phyloP scores from a whole-genome alignment of 2,113 vertebrate species.

The Grallaria varia region DNA sequence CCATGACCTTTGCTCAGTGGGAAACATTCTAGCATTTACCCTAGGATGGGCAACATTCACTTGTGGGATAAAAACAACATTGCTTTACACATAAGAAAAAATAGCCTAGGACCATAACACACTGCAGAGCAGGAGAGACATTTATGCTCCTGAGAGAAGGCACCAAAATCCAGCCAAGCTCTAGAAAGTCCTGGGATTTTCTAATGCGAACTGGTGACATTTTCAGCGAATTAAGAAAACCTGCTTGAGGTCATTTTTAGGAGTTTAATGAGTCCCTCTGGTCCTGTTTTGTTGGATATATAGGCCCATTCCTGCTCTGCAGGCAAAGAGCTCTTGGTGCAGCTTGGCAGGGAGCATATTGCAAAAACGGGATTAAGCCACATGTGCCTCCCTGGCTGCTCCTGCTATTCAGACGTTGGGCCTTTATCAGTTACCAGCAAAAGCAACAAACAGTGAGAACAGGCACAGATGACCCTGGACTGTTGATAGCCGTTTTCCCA shows the following conservation, averaged over 20 bases:
- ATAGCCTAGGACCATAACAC: neutral
- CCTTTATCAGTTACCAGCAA: constrained; percentile 34
- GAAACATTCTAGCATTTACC: neutral
- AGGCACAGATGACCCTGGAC: constrained; percentile 16
- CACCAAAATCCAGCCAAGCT: neutral
- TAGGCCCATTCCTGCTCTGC: neutral
- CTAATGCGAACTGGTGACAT: neutral
- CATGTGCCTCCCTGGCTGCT: neutral
- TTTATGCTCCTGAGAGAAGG: neutral
- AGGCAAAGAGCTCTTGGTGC: neutral
- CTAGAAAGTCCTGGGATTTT: neutral
- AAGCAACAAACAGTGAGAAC: neutral
- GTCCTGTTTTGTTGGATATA: neutral
- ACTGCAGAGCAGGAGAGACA: neutral
- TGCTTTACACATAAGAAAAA: neutral
- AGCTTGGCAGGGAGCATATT: neutral
- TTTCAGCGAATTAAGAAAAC: neutral
- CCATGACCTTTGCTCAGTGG: accelerated
- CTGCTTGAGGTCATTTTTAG: neutral
- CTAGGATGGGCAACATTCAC: neutral
- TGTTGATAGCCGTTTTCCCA: neutral
- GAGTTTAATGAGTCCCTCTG: neutral
- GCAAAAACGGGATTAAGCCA: neutral
- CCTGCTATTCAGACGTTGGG: neutral
- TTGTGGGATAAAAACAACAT: neutral